phyloP scores from a whole-genome alignment of 2,797 vertebrate genomes.

The Myiothlypis chrysogaster region DNA sequence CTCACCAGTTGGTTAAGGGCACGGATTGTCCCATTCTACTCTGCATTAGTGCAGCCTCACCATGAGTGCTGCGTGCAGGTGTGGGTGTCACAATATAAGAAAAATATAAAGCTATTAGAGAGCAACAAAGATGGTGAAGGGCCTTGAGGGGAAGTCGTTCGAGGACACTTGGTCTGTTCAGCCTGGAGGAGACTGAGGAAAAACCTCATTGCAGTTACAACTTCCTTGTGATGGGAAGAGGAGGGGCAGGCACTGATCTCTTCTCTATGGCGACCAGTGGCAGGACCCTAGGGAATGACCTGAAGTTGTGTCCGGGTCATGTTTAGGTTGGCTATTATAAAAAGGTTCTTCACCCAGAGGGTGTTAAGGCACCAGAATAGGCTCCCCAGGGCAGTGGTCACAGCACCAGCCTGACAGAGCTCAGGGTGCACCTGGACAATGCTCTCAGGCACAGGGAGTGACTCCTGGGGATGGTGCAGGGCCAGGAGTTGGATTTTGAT shows the following conservation, averaged over 20 bases:
- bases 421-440: rapidly evolving
- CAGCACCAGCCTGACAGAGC: neutral
- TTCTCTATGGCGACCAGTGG: neutral
- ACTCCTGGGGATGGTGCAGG: neutral
- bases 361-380: neutral
- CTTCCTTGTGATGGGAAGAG: rapidly evolving
- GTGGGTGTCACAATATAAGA: neutral
- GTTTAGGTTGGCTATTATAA: neutral
- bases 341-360: neutral
- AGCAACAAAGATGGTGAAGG: neutral
- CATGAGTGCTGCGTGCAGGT: neutral
- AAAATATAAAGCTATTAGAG: neutral
- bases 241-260: too few species aligned
- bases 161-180: neutral
- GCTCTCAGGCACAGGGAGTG: neutral
- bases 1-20: neutral
- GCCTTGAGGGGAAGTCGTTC: rapidly evolving
- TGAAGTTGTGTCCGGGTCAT: neutral
- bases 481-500: rapidly evolving
- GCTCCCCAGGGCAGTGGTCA: too few species aligned
- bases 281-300: rapidly evolving
- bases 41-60: rapidly evolving
- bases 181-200: neutral
- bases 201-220: neutral
- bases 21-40: neutral